Conservation (phyloP, 23 tunicate genomes). For the Aplidium turbinatum region DNA sequence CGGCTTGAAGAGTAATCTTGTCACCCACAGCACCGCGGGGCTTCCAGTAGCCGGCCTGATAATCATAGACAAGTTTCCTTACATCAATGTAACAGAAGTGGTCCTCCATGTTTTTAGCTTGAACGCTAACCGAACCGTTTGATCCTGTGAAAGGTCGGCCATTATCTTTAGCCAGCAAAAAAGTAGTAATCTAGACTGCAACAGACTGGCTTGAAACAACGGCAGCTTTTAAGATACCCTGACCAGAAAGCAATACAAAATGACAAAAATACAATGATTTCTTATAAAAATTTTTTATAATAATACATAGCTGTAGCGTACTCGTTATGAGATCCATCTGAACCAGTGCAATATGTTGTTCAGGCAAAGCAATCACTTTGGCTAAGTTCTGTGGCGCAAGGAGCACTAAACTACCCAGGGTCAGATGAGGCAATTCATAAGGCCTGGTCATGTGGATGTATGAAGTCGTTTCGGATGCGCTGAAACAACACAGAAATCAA, state of each 20-base stretch:
- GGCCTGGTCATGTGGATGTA: conserved; percentile 11
- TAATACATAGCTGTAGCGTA: neutral
- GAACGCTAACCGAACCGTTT: conserved; percentile 71
- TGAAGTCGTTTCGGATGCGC: too few relatives aligned
- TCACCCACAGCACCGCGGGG: conserved; percentile 80
- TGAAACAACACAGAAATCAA: too few relatives aligned
- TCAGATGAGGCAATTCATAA: conserved; percentile 23
- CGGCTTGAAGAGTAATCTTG: conserved; percentile 69
- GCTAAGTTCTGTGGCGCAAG: conserved; percentile 86
- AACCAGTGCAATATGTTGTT: conserved; percentile 68
- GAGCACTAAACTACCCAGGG: conserved; percentile 61
- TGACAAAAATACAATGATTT: too few relatives aligned
- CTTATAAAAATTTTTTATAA: neutral
- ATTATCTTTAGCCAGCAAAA: too few relatives aligned
- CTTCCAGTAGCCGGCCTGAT: conserved; percentile 50
- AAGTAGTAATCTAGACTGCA: too few relatives aligned
- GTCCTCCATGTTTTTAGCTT: conserved; percentile 50
- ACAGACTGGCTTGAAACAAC: too few relatives aligned
- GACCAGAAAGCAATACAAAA: too few relatives aligned
- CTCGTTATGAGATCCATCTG: conserved; percentile 87
- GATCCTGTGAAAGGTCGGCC: too few relatives aligned
- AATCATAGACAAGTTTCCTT: conserved; percentile 47
- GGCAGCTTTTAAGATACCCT: too few relatives aligned
- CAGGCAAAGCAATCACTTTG: conserved; percentile 78
- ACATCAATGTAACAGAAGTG: conserved; percentile 83